Conservation (phyloP, 2,797 vertebrate species). For the Epinephelus malabaricus region DNA sequence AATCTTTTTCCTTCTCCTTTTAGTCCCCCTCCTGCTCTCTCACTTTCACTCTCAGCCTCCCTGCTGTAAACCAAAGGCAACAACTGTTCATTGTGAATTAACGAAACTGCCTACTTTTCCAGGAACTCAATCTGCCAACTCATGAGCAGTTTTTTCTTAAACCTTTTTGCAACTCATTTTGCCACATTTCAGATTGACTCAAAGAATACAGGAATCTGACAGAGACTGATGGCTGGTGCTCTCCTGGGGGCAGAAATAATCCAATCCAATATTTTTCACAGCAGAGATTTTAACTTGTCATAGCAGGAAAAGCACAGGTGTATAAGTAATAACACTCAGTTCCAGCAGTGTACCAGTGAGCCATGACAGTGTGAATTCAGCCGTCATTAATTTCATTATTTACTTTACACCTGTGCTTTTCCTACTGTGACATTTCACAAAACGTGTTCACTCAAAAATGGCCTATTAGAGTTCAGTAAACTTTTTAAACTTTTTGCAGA, state of each 20-base stretch:
- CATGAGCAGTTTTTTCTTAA: not conserved
- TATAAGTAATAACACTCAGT: conserved; percentile 8
- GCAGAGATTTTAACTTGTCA: not conserved
- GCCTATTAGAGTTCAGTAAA: not conserved
- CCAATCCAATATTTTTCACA: not conserved
- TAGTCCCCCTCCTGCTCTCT: not conserved
- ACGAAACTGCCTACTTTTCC: not conserved
- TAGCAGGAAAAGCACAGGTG: not conserved
- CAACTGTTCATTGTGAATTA: not conserved
- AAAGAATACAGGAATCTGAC: not conserved
- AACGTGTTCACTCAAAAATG: not conserved
- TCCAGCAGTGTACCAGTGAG: not conserved
- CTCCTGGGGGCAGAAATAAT: not conserved
- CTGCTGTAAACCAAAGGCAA: not conserved
- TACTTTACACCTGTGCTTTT: not conserved
- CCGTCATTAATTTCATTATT: not conserved
- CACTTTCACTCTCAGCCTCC: not conserved
- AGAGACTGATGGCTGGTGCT: not conserved
- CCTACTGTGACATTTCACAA: not conserved
- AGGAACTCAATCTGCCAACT: not conserved
- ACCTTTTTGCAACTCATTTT: not conserved
- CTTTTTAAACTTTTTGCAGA: not conserved
- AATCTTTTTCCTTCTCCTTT: not conserved
- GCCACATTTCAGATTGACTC: not conserved
- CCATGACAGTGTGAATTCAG: not conserved